A percentile compares a stretch with the other conserved stretches of the same genome.
phyloP scores from a whole-genome alignment of 2,797 vertebrate genomes.

The Crax fasciolata region DNA sequence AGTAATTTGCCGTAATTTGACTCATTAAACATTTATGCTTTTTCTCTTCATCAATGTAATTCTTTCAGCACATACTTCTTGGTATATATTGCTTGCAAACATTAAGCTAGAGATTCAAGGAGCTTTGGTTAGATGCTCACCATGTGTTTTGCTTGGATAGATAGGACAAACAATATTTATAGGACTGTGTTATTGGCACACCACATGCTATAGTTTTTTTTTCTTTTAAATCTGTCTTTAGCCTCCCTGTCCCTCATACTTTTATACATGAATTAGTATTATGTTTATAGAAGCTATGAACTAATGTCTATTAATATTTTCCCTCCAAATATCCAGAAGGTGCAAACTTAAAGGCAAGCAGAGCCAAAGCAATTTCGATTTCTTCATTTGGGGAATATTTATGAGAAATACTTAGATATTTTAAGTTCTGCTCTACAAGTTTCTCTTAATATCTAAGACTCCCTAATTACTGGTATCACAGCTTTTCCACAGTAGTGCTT shows the following conservation, averaged over 20 bases:
- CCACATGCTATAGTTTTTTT: not conserved
- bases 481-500: conserved; percentile 16
- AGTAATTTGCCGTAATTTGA: not conserved
- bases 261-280: conserved; percentile 41
- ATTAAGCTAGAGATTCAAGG: not conserved
- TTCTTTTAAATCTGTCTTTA: conserved; percentile 47
- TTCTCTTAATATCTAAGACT: conserved; percentile 40
- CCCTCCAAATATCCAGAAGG: conserved; percentile 45
- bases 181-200: conserved; percentile 33
- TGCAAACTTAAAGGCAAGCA: conserved; percentile 24
- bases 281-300: conserved; percentile 56
- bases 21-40: not conserved
- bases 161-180: conserved; percentile 50
- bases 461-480: conserved; percentile 51
- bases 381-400: conserved; percentile 30
- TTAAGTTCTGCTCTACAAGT: conserved; percentile 48
- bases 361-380: conserved; percentile 49
- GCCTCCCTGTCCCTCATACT: conserved; percentile 11
- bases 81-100: not conserved
- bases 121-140: conserved; percentile 37
- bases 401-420: conserved; percentile 64
- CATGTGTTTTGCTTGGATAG: conserved; percentile 51
- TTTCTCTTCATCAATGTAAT: not conserved
- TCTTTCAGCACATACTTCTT: not conserved
- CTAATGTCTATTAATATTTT: conserved; percentile 42